phyloP scores from a whole-genome alignment of 1,140 invertebrate species.

The Drosophila pallidifrons region DNA sequence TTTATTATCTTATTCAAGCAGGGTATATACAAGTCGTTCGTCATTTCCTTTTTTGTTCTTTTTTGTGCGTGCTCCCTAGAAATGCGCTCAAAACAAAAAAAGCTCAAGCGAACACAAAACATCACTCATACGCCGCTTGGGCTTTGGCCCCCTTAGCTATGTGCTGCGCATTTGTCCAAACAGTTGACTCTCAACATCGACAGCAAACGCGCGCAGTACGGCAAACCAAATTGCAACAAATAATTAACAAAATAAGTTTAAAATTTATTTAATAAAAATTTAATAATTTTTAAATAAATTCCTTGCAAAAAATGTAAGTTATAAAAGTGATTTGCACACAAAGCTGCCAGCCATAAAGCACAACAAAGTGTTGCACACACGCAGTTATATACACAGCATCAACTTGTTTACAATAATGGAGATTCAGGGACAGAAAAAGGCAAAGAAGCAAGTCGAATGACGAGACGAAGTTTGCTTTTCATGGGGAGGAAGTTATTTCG shows the following conservation, averaged over 20 bases:
- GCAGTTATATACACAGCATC: constrained; percentile 3
- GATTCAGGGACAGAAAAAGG: not conserved
- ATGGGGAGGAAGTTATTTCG: not conserved
- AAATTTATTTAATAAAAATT: constrained; percentile 21
- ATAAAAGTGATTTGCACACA: not conserved
- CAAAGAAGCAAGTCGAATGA: not conserved
- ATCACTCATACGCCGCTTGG: constrained; percentile 79
- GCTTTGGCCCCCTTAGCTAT: constrained; percentile 51
- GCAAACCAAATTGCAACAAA: constrained; percentile 19
- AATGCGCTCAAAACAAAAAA: constrained; percentile 42
- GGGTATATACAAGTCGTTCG: not conserved
- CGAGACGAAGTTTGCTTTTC: not conserved
- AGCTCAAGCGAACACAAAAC: constrained; percentile 63
- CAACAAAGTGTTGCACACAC: not conserved
- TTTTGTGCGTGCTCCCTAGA: not conserved
- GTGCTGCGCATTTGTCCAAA: constrained; percentile 73
- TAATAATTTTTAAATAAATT: not conserved
- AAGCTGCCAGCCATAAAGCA: not conserved
- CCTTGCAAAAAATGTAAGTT: constrained; percentile 29
- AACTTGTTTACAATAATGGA: constrained; percentile 1
- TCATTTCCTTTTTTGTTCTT: constrained; percentile 1
- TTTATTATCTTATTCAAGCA: not conserved
- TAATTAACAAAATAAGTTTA: not conserved
- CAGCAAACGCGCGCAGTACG: constrained; percentile 65
- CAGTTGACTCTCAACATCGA: constrained; percentile 74